Conservation (phyloP, 2,888 invertebrate genomes). For the Chymomyza caudatula region DNA sequence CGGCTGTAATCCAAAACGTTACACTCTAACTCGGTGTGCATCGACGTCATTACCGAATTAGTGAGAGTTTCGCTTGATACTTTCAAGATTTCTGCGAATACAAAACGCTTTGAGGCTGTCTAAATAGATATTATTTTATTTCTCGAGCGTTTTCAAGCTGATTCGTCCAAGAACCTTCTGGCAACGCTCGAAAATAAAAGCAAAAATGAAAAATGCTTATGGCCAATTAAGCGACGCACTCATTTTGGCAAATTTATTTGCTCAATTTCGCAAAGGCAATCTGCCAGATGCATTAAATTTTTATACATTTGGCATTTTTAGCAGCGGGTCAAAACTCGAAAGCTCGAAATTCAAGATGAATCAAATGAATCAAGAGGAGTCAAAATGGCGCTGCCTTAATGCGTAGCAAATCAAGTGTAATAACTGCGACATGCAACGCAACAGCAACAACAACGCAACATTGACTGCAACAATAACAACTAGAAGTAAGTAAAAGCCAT, state of each 20-base stretch:
- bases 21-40: no score
- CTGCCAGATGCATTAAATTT: constrained; percentile 48
- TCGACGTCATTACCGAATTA: no score
- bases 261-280: constrained; percentile 44
- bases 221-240: constrained; percentile 71
- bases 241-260: constrained; percentile 67
- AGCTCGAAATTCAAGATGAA: not conserved
- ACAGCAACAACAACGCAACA: not conserved
- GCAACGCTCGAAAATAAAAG: not conserved
- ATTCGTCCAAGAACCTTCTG: not conserved
- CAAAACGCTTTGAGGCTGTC: not conserved
- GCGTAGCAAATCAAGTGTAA: constrained; percentile 56
- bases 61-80: no score
- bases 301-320: constrained; percentile 61
- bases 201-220: constrained; percentile 64
- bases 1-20: no score
- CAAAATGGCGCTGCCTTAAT: not conserved
- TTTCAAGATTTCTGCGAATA: no score
- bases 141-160: not conserved
- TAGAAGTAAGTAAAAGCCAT: not conserved
- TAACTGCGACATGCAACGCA: constrained; percentile 39
- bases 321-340: not conserved
- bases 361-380: not conserved
- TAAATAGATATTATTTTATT: constrained; percentile 1
- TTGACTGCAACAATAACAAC: no score